Percentiles rank a stretch among this genome's conserved stretches.
phyloP scores from a whole-genome alignment of 2,888 invertebrate species.

The Blera fallax region DNA sequence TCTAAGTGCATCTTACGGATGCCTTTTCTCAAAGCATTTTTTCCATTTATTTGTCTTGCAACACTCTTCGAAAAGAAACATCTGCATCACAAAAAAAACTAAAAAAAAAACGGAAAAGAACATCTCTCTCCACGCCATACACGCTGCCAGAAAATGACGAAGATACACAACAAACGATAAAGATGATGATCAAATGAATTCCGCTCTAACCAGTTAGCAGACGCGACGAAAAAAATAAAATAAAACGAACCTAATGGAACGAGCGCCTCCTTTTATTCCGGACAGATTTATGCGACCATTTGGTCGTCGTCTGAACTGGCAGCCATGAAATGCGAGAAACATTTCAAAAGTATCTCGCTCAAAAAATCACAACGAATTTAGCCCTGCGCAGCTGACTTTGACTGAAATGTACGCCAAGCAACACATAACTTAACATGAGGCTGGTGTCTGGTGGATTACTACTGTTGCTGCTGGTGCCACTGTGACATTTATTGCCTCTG shows the following conservation, averaged over 20 bases:
- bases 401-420: conserved; percentile 25
- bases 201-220: conserved; percentile 41
- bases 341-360: conserved; percentile 46
- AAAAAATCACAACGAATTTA: conserved; percentile 37
- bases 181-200: conserved; percentile 64
- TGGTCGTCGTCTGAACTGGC: conserved; percentile 50
- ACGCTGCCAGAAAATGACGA: conserved; percentile 13
- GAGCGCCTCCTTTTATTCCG: conserved; percentile 9
- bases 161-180: conserved; percentile 16
- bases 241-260: conserved; percentile 12
- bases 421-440: conserved; percentile 46
- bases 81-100: conserved; percentile 9
- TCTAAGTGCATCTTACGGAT: neutral
- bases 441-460: neutral
- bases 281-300: conserved; percentile 66
- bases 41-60: conserved; percentile 8
- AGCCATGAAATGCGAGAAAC: conserved; percentile 48
- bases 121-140: neutral
- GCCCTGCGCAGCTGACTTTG: conserved; percentile 47
- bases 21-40: neutral
- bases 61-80: conserved; percentile 22
- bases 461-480: conserved; percentile 4
- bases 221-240: conserved; percentile 8
- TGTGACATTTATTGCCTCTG: conserved; percentile 55
- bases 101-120: neutral